Evolutionary conservation across 2,113 vertebrate species (phyloP), one percentile per base, ranked within the genome.

Genomic region (Onychostruthus taczanowskii): DNA sequence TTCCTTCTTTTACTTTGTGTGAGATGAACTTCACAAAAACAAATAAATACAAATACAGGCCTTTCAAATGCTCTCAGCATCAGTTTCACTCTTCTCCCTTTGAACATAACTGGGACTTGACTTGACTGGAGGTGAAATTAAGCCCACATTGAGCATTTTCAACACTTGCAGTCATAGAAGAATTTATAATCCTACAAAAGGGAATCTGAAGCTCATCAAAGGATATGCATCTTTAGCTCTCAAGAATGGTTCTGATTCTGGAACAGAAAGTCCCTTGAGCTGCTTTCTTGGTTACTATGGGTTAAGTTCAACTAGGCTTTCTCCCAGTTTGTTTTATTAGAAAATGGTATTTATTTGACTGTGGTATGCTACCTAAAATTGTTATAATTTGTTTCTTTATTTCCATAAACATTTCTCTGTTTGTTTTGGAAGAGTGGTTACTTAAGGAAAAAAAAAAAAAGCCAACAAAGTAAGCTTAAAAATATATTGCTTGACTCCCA

Each of bases 281-380:
- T 94, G 79, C 86, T 76, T 12, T 86, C 90, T 86, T 95, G 72
- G 62, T 87, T 84, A 86, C 37, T 55, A 61, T 59, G 90, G 46
- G 79, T 96, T 97, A 96, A 94, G 66, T 96, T 91, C 79, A 90
- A 69, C 86, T 82, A 94, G 64, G 50, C 19, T 89, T 95, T 88
- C 76, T 94, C 52, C 52, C 30, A 50, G 89, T 96, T 94, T 96
- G 86, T 94, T 96, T 92, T 96, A 96, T 94, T 97, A 94, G 94
- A 93, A 95, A 96, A 93, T 72, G 74, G 62, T 96, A 90, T 93
- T 94, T 97, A 94, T 94, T 97, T 96, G 92, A 89, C 92, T 96
- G 82, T 6, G 37, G 87, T 95, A 96, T 85, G 94, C 89, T 93
- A 96, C 86, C 94, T 96, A 97, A 96, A 96, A 94, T 90, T 93